phyloP scores from a whole-genome alignment of 92 coral and sea anemone genomes.

The Metridium senile region DNA sequence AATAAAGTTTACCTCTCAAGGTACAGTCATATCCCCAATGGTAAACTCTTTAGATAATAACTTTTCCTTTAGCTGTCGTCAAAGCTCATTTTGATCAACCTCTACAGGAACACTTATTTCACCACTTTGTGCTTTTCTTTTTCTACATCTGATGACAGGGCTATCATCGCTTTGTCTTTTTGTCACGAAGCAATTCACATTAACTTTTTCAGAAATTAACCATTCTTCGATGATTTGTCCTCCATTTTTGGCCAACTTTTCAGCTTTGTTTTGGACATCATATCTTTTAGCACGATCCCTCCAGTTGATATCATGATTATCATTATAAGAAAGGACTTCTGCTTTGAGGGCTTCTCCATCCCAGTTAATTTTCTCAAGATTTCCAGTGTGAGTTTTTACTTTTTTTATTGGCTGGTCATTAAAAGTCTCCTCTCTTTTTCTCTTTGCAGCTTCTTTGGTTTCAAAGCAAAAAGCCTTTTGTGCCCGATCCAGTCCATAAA shows the following conservation, averaged over 20 bases:
- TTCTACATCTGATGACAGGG: constrained; percentile 39
- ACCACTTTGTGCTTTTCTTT: constrained; percentile 50
- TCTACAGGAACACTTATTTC: constrained; percentile 61
- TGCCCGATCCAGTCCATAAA: constrained; percentile 41
- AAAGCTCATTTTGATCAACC: constrained; percentile 22
- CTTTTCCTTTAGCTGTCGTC: constrained; percentile 34
- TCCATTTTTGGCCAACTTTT: constrained; percentile 47
- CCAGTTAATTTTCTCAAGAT: constrained; percentile 16
- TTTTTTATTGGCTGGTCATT: not conserved
- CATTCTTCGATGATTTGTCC: constrained; percentile 61
- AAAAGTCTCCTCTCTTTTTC: constrained; percentile 5
- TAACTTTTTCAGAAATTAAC: constrained; percentile 35
- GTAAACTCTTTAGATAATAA: constrained; percentile 45
- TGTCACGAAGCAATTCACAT: constrained; percentile 32
- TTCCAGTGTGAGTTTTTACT: constrained; percentile 41
- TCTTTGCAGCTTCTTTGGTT: constrained; percentile 40
- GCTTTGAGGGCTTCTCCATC: constrained; percentile 43
- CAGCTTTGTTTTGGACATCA: constrained; percentile 35
- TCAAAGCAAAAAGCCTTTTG: constrained; percentile 49
- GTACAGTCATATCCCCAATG: constrained; percentile 59
- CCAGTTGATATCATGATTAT: constrained; percentile 43
- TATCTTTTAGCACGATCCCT: constrained; percentile 30
- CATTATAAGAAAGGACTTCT: constrained; percentile 49
- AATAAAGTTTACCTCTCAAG: constrained; percentile 57
- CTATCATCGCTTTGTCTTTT: not conserved